Evolutionary conservation across 2,797 vertebrate species (phyloP).

Genomic region (Malacoraja senta): DNA sequence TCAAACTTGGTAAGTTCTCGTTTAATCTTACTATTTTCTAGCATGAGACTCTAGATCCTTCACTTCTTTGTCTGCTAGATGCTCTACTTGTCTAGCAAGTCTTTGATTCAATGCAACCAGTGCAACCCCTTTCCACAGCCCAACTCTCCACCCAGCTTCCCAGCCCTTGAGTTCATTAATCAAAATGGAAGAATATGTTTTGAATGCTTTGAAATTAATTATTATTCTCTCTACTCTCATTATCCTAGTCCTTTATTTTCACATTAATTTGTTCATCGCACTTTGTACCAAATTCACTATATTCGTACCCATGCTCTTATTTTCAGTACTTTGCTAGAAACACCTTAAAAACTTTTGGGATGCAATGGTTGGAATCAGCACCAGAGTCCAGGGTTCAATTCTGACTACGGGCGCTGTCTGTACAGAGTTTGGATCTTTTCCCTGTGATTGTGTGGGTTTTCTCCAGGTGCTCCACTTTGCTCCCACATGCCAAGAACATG

Average conservation of each 20-base stretch:
- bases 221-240: background rate
- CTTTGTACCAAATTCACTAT: background rate
- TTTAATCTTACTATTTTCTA: too few species aligned
- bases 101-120: background rate
- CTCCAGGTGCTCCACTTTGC: too few species aligned
- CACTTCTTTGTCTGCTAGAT: background rate
- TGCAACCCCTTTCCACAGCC: background rate
- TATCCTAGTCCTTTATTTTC: background rate
- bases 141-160: background rate
- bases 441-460: too few species aligned
- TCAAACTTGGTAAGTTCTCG: too few species aligned
- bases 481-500: too few species aligned
- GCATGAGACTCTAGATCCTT: background rate
- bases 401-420: too few species aligned
- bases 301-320: background rate
- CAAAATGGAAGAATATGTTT: background rate
- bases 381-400: too few species aligned
- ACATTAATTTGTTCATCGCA: too few species aligned
- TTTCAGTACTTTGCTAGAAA: background rate
- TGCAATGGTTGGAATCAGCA: background rate
- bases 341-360: background rate
- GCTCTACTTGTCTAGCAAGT: background rate
- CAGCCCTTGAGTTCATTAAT: background rate
- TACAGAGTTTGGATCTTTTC: too few species aligned
- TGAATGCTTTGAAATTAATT: background rate